Evolutionary conservation across 1,140 invertebrate species (phyloP).

Genomic region (Samia ricini): DNA sequence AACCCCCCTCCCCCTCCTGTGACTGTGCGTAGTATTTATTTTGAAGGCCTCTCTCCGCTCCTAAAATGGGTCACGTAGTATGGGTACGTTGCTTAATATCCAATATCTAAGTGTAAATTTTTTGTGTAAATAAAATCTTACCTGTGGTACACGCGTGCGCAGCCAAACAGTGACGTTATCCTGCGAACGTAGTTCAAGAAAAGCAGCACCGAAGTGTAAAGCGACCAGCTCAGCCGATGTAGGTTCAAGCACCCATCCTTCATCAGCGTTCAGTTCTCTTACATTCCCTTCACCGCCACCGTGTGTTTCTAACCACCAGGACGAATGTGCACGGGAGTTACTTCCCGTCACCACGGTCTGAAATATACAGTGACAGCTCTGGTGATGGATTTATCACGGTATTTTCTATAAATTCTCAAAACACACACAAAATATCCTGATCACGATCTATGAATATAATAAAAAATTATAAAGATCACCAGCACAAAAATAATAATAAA

Average conservation of each 20-base stretch:
- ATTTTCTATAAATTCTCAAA: too few species aligned
- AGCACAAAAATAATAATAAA: too few species aligned
- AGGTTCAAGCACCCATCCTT: slow-evolving; percentile 66
- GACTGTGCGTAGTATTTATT: too few species aligned
- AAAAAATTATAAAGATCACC: too few species aligned
- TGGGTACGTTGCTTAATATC: too few species aligned
- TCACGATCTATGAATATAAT: too few species aligned
- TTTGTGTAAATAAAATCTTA: slow-evolving; percentile 14
- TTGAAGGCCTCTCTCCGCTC: too few species aligned
- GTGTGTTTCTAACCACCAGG: slow-evolving; percentile 55
- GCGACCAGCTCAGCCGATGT: slow-evolving; percentile 51
- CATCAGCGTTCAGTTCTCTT: slow-evolving; percentile 40
- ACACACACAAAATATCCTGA: too few species aligned
- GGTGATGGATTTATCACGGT: too few species aligned
- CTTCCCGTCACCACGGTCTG: slow-evolving; percentile 59
- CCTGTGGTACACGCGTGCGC: slow-evolving; percentile 66
- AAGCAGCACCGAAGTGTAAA: slow-evolving; percentile 51
- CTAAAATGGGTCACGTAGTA: too few species aligned
- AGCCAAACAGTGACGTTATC: slow-evolving; percentile 61
- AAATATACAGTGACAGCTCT: too few species aligned
- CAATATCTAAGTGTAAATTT: not conserved
- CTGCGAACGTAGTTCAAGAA: slow-evolving; percentile 46
- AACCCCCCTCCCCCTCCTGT: too few species aligned
- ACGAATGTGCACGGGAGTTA: slow-evolving; percentile 41
- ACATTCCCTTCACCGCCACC: slow-evolving; percentile 29